Evolutionary conservation across 2,113 vertebrate genomes (phyloP).

Genomic region (Gopherus flavomarginatus): DNA sequence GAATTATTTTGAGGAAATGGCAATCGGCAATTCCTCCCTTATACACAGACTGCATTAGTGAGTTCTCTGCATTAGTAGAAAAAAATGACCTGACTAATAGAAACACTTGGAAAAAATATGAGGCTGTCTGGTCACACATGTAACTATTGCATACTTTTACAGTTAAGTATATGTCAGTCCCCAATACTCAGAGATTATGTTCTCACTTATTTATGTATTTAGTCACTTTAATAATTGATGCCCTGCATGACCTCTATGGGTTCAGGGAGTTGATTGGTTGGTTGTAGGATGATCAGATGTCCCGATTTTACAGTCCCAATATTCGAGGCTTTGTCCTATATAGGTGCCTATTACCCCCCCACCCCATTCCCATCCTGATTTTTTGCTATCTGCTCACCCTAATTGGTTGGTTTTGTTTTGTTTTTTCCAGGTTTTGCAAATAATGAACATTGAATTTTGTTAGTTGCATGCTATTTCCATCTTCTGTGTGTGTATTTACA

Average conservation of each 20-base stretch:
- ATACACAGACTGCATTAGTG: background rate
- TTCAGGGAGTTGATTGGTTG: background rate
- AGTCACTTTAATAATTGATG: background rate
- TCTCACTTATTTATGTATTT: background rate
- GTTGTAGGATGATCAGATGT: background rate
- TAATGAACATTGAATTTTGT: background rate
- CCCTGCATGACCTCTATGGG: background rate
- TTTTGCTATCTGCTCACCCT: background rate
- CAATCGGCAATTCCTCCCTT: background rate
- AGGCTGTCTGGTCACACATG: background rate
- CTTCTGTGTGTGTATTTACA: background rate
- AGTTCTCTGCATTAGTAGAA: background rate
- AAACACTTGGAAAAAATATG: background rate
- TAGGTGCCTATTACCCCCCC: too few relatives aligned
- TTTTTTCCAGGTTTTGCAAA: background rate
- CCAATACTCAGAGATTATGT: background rate
- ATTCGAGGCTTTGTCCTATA: background rate
- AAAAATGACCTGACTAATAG: background rate
- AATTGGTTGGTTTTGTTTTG: background rate
- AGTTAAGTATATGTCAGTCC: background rate
- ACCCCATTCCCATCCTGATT: background rate
- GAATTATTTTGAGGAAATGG: background rate
- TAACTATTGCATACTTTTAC: background rate
- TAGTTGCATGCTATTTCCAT: background rate
- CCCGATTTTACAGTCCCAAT: background rate